Conservation (phyloP, 2,113 vertebrate genomes). For the Hydropotes inermis region DNA sequence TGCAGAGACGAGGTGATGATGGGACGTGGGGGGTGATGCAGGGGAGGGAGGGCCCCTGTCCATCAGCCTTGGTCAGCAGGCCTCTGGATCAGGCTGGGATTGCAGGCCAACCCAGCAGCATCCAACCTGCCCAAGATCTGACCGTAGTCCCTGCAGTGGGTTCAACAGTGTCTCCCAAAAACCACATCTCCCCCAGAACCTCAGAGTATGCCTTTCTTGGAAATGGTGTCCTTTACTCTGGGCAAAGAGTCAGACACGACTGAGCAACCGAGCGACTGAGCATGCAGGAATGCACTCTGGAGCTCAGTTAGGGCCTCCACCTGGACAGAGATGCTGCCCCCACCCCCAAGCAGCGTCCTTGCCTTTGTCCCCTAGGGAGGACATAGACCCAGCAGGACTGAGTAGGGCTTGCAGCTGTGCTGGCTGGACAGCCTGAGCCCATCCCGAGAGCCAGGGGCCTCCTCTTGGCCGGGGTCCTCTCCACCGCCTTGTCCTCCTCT, state of each 20-base stretch:
- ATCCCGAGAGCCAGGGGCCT: neutral
- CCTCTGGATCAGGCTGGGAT: neutral
- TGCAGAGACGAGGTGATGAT: no score
- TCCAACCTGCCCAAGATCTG: neutral
- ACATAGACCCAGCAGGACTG: rapidly evolving
- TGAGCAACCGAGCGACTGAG: neutral
- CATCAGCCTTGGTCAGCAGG: rapidly evolving
- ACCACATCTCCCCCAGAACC: rapidly evolving
- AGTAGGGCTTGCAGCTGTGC: rapidly evolving
- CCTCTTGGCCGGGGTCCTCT: rapidly evolving
- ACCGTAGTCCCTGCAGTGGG: rapidly evolving
- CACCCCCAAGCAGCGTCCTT: neutral
- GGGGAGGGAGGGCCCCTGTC: no score
- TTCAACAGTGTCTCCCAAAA: neutral
- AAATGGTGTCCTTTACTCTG: neutral
- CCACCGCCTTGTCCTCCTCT: rapidly evolving
- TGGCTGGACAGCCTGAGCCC: rapidly evolving
- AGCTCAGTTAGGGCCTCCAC: neutral
- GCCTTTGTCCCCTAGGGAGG: rapidly evolving
- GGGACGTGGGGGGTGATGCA: neutral
- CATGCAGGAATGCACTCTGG: neutral
- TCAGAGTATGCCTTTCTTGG: rapidly evolving
- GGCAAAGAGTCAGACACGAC: neutral
- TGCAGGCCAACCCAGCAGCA: neutral
- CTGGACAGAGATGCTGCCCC: no score